Base-by-base conservation (phyloP, 2,888 invertebrate species). In the Cephus rjabovi region DNA sequence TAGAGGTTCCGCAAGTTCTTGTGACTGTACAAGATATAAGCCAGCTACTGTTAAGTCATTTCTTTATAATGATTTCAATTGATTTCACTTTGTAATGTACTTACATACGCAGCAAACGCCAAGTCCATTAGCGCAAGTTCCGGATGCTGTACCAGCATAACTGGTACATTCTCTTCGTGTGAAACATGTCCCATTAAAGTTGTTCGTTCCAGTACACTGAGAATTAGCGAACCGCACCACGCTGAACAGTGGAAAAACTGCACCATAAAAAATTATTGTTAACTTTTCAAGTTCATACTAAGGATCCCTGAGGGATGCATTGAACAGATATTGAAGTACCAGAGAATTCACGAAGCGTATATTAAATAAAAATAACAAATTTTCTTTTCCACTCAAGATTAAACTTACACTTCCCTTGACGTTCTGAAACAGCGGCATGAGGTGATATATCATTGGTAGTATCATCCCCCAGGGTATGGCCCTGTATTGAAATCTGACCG, bases 61-160 rank as follows among this genome's bases (percentile, higher is more conserved):
- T 75, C 35, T 40, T n/a, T 40, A 69, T 37, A 76, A 76, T 35
- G 11, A 69, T 34, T 30, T 3, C 68, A 33, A 34, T 69, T 34
- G 30, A 73, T 56, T 68, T 71, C 56, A 70, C 71, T 35, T 56
- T 31, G 23, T 3, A 56, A 56, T 56, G 23, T 56, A 93, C 95
- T 94, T 93, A 97, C 97, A 95, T 80, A 97, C 94, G 89, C 97
- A 97, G 89, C 97, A 97, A 78, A 96, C 94, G 4, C 97, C 97
- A 86, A 96, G 94, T 77, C 94, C 93, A 34, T 94, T 93, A 4
- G 96, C 96, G 89, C 97, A 97, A 15, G 92, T 92, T 15, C 96
- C 97, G 0, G 96, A 95, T 70, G 94, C 92, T 11, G 94, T 94
- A 0, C 97, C 97, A 78, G 94, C 95, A 35, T 95, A 93, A 86